phyloP scores from a whole-genome alignment of 1,140 invertebrate genomes.

The Probaryconus sp. region DNA sequence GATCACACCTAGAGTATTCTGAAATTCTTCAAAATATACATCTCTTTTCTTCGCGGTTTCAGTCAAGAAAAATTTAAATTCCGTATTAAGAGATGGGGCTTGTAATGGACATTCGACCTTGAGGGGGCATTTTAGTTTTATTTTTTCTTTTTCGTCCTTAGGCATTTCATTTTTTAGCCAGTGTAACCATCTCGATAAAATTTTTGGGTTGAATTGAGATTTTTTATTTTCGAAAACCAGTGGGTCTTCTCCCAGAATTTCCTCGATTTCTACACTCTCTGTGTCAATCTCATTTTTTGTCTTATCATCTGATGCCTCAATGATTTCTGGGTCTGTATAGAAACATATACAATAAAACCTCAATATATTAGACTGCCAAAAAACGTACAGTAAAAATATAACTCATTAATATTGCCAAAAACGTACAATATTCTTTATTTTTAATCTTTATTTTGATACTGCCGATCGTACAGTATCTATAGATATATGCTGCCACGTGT shows the following conservation, averaged over 20 bases:
- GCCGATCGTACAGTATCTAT: too few species aligned
- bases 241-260: background rate
- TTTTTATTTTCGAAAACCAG: background rate
- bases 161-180: background rate
- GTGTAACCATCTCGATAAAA: background rate
- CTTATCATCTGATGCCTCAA: too few species aligned
- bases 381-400: too few species aligned
- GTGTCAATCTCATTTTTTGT: too few species aligned
- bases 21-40: background rate
- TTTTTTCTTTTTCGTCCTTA: constrained; percentile 1
- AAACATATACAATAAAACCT: too few species aligned
- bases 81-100: constrained; percentile 2
- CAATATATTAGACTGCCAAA: too few species aligned
- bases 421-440: too few species aligned
- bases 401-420: too few species aligned
- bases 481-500: too few species aligned
- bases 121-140: background rate
- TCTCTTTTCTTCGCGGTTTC: constrained; percentile 2
- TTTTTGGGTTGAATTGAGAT: background rate
- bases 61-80: background rate
- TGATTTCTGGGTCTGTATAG: too few species aligned
- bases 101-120: background rate
- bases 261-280: too few species aligned
- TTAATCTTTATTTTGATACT: too few species aligned
- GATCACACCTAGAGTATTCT: background rate